Conservation (phyloP, 2,888 invertebrate genomes). For the Trichopoda pennipes region DNA sequence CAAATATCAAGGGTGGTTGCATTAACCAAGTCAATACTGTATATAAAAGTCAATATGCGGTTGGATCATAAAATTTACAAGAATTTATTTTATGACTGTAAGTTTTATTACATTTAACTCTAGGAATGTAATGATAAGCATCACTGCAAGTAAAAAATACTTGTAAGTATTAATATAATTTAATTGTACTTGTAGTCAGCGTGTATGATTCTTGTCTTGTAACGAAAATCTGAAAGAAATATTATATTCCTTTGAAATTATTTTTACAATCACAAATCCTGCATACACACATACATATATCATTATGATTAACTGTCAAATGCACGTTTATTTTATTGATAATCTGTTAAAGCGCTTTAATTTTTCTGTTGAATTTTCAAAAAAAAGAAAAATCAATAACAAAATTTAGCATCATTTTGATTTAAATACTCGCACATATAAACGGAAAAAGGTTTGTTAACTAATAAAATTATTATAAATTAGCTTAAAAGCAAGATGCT, state of each 20-base stretch:
- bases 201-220: background rate
- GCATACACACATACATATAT: constrained; percentile 2
- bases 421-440: background rate
- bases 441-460: background rate
- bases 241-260: constrained; percentile 19
- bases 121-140: background rate
- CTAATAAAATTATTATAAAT: too few species aligned
- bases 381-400: background rate
- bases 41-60: constrained; percentile 49
- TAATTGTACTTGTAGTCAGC: too few species aligned
- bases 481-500: too few species aligned
- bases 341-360: background rate
- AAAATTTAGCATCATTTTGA: background rate
- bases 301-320: constrained; percentile 78
- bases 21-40: too few species aligned
- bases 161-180: background rate
- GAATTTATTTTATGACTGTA: constrained; percentile 15
- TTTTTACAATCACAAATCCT: constrained; percentile 11
- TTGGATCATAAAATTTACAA: constrained; percentile 33
- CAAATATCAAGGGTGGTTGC: too few species aligned
- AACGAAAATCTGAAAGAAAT: background rate
- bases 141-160: background rate
- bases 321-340: constrained; percentile 68
- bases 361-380: background rate
- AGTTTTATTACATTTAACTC: background rate